Percentiles rank a stretch among this genome's conserved stretches.
Conservation (phyloP, 1,140 invertebrate genomes). For the Calosoma granatense region DNA sequence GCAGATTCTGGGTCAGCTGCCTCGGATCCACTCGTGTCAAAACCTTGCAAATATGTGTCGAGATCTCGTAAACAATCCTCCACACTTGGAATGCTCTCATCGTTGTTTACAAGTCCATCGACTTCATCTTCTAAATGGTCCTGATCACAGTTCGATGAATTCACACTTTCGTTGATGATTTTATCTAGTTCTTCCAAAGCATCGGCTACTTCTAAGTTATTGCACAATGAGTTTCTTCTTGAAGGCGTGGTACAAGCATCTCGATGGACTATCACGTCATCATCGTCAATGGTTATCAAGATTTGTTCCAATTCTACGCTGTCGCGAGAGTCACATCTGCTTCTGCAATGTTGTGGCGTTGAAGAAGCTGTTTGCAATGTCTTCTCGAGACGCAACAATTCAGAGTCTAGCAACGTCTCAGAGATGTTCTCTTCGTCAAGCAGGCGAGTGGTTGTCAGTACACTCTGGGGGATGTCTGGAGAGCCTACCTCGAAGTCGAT, state of each 20-base stretch:
- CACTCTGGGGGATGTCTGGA: constrained; percentile 18
- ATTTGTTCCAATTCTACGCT: constrained; percentile 29
- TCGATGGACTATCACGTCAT: constrained; percentile 8
- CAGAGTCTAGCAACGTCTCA: constrained; percentile 28
- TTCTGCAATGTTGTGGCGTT: constrained; percentile 9
- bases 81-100: constrained; percentile 18
- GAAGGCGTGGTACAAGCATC: neutral
- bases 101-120: constrained; percentile 10
- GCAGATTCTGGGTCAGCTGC: constrained; percentile 9
- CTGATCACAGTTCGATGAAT: constrained; percentile 10
- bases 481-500: constrained; percentile 28
- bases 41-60: constrained; percentile 27
- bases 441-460: neutral
- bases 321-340: neutral
- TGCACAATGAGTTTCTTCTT: constrained; percentile 10
- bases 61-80: constrained; percentile 31
- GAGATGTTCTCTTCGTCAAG: constrained; percentile 14
- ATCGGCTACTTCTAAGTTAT: constrained; percentile 24
- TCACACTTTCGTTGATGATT: constrained; percentile 23
- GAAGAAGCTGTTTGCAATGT: constrained; percentile 22
- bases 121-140: constrained; percentile 9
- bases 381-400: constrained; percentile 26
- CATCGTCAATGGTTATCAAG: constrained; percentile 27
- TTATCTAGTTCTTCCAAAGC: constrained; percentile 25
- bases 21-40: constrained; percentile 19